Base-by-base conservation (phyloP, 2,113 vertebrate genomes). In the Noturus placidus region DNA sequence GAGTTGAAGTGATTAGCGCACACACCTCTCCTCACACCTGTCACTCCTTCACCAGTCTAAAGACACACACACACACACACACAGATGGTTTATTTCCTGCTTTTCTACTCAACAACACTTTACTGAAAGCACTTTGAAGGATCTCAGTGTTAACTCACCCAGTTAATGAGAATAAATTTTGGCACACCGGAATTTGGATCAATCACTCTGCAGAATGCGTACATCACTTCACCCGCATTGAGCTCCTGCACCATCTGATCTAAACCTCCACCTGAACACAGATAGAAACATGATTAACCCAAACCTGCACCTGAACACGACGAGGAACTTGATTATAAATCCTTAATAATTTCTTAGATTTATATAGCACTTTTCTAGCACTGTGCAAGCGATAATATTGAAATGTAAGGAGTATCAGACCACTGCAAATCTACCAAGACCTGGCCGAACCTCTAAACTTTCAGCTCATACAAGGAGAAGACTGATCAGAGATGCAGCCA, bases 161-260 rank as follows among this genome's bases (percentile, higher is more conserved):
- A 99, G 94, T 99, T 99, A 91, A 99, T 87, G 52, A 99, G 96
- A 91, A 99, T 97, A 1, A 96, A 98, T 94, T 99, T 99, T 89
- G 97, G 95, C 74, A 99, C 95, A 30, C 98, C 97, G 0, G 97
- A 98, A 92, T 98, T 98, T 27, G 96, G 96, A 81, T 98, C 97
- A 87, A 94, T 94, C 79, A 99, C 97, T 0, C 96, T 93, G 86
- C 98, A 99, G 95, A 99, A 99, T 56, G 96, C 97, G 0, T 99
- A 99, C 98, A 99, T 99, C 93, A 99, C 96, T 93, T 98, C 99
- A 61, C 98, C 98, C 0, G 97, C 97, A 95, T 92, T 98, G 81
- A 99, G 95, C 90, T 99, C 97, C 82, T 99, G 97, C 93, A 97
- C 96, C 96, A 99, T 92, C 93, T 99, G 97, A 91, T 98, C 96